Evolutionary conservation across 1,140 invertebrate genomes (phyloP), one percentile per base, ranked within the genome.

Genomic region (Drosophila teissieri): DNA sequence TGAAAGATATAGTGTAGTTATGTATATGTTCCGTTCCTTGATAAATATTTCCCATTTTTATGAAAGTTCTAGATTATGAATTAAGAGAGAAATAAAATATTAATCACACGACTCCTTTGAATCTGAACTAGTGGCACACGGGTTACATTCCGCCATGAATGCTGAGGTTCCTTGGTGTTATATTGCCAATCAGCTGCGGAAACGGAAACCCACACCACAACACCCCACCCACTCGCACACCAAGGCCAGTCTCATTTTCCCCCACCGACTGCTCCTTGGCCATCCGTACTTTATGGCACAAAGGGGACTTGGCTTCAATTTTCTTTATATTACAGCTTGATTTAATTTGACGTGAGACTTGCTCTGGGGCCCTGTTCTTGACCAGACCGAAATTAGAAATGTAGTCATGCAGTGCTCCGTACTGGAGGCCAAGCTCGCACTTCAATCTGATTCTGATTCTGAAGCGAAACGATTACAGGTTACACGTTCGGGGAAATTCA

Each of bases 291-390:
- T 89, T 89, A 89, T 89, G 73, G 84, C 61, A 78, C 84, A 84
- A 89, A 89, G 51, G 84, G 84, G 84, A 89, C 56, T 72, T 89
- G 85, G 73, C 84, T 88, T 89, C 84, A 89, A 89, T 89, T 89
- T 89, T 89, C 84, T 89, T 89, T 89, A 89, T 89, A 89, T 89
- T 89, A 89, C 62, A 80, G 65, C 84, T 80, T 89, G 84, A 89
- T 89, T 89, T 89, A 89, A 89, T 89, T 89, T 89, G 84, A 89
- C 84, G 85, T 90, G 84, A 89, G 84, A 89, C 84, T 65, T 88
- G 84, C 86, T 81, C 75, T 58, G 67, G 78, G 64, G 64, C 19
- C 57, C 65, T 54, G 61, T 40, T 49, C 79, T 75, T 84, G 81
- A 81, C 81, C 78, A 58, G 45, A 77, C 44, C 62, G 58, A 67